Conservation (phyloP, 2,888 invertebrate genomes). For the Synergus japonicus region DNA sequence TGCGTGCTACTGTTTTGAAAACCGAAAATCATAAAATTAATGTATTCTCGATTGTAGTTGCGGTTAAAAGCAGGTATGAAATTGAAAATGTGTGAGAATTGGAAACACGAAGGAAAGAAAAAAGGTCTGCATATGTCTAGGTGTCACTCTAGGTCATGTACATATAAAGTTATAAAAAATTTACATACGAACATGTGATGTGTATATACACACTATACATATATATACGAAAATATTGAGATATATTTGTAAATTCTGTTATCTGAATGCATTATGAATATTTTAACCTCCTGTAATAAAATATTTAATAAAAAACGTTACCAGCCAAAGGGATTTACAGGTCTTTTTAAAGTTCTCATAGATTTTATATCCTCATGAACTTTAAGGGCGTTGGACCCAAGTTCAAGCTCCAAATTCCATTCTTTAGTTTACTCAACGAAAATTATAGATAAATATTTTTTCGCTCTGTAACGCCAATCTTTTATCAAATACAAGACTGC, state of each 20-base stretch:
- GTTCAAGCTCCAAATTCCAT: no score
- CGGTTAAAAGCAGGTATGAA: conserved; percentile 36
- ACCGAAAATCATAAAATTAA: neutral
- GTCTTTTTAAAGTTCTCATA: neutral
- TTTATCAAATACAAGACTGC: no score
- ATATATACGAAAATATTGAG: conserved; percentile 66
- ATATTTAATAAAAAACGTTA: conserved; percentile 76
- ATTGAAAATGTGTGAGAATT: conserved; percentile 44
- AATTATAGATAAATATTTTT: no score
- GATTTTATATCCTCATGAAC: neutral
- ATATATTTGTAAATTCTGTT: conserved; percentile 77
- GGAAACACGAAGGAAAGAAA: conserved; percentile 57
- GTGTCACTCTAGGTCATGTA: conserved; percentile 72
- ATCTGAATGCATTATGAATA: conserved; percentile 75
- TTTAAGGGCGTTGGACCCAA: no score
- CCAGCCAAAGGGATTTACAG: conserved; percentile 64
- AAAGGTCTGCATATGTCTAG: conserved; percentile 60
- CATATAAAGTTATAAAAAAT: conserved; percentile 66
- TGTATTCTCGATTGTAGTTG: neutral
- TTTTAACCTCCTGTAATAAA: conserved; percentile 77
- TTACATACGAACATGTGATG: conserved; percentile 71
- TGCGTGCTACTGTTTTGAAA: neutral
- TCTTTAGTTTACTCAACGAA: no score
- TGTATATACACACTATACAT: conserved; percentile 69
- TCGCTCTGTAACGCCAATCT: no score